These are phyloP conservation scores for Botia kubotai DNA, from an alignment of 2,797 vertebrate species.

Conservation along the genomic window DNA sequence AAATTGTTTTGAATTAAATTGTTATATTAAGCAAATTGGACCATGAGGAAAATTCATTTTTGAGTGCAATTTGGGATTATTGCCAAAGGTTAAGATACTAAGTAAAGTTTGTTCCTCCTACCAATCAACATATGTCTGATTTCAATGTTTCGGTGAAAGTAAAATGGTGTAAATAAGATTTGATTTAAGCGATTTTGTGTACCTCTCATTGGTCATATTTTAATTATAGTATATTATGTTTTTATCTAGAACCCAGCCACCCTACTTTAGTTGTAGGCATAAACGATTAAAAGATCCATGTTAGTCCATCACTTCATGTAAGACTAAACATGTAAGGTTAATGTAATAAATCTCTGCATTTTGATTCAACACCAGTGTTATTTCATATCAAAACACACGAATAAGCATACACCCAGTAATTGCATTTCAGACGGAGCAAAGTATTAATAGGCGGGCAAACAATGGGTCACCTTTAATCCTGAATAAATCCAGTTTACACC, in stretches of 20 bases:
- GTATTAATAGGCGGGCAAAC: neutral
- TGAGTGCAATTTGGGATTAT: too few relatives aligned
- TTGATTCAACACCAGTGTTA: neutral
- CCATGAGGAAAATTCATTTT: too few relatives aligned
- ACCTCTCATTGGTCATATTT: neutral
- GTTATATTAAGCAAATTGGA: too few relatives aligned
- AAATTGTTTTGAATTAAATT: too few relatives aligned
- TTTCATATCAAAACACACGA: neutral
- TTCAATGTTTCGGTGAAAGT: too few relatives aligned
- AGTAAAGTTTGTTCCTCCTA: too few relatives aligned
- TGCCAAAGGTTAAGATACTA: too few relatives aligned
- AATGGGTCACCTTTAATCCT: neutral
- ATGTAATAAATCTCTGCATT: neutral
- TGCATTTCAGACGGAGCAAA: neutral
- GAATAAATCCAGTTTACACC: neutral
- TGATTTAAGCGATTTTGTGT: neutral
- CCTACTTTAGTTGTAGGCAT: neutral
- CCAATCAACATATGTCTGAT: too few relatives aligned
- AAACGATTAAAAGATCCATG: neutral
- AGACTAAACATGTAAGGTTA: neutral
- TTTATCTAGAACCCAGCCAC: too few relatives aligned
- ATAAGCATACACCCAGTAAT: neutral
- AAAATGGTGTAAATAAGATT: neutral
- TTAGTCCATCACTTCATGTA: neutral
- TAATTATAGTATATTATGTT: too few relatives aligned